Percentiles rank a stretch among this genome's conserved stretches.
Evolutionary conservation across 2,888 invertebrate species (phyloP).

Genomic region (Sphecodes monilicornis): DNA sequence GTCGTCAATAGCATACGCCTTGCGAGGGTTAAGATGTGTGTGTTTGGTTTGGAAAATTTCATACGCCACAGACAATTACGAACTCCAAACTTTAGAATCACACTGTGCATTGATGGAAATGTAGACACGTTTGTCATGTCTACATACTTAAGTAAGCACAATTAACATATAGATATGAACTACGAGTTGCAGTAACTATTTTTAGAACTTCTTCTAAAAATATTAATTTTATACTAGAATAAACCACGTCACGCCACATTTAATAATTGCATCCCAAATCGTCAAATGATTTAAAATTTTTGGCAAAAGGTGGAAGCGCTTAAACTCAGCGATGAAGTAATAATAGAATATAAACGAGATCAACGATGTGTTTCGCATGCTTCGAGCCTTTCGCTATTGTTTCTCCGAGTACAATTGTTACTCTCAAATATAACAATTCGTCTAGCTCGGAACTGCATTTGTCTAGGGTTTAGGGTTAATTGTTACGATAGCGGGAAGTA

Average conservation of each 20-base stretch:
- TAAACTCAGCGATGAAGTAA: background rate
- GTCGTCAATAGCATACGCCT: no score
- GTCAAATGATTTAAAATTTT: background rate
- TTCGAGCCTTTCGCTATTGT: background rate
- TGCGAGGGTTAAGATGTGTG: background rate
- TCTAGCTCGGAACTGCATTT: background rate
- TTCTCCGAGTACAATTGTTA: background rate
- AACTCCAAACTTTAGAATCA: background rate
- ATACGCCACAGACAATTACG: background rate
- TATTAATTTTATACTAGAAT: background rate
- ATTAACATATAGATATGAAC: no score
- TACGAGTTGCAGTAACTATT: background rate
- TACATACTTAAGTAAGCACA: no score
- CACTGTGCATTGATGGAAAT: background rate
- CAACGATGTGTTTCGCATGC: background rate
- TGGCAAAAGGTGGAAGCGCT: background rate
- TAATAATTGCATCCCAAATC: background rate
- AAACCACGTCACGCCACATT: background rate
- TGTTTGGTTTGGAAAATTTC: background rate
- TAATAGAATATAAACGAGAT: background rate
- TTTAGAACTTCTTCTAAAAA: background rate
- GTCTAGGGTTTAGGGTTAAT: constrained; percentile 26
- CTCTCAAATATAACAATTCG: background rate
- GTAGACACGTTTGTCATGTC: background rate
- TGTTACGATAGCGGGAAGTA: constrained; percentile 14